Conservation (phyloP, 1,140 invertebrate species). For the Drosophila obscura region DNA sequence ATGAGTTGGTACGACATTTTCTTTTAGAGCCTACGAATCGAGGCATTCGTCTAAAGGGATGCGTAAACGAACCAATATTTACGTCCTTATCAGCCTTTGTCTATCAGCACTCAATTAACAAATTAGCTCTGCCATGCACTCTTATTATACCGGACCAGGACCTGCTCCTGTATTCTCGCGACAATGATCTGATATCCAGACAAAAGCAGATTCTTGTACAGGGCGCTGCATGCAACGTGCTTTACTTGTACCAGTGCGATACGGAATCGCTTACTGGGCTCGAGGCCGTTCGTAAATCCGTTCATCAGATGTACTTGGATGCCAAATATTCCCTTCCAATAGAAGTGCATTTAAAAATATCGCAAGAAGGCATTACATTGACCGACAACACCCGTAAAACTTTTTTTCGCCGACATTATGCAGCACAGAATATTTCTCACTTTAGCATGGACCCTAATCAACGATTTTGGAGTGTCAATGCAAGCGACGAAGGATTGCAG, state of each 20-base stretch:
- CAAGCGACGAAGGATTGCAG: conserved; percentile 39
- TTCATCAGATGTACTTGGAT: conserved; percentile 88
- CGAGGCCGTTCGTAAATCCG: conserved; percentile 93
- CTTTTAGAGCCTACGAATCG: conserved; percentile 97
- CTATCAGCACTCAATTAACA: conserved; percentile 98
- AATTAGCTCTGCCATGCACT: conserved; percentile 95
- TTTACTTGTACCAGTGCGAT: conserved; percentile 95
- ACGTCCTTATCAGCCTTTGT: conserved; percentile 97
- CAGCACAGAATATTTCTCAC: conserved; percentile 93
- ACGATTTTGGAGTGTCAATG: conserved; percentile 87
- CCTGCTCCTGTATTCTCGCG: conserved; percentile 28
- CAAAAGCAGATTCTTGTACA: conserved; percentile 84
- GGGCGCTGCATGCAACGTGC: conserved; percentile 95
- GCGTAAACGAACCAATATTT: conserved; percentile 98
- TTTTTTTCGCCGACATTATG: conserved; percentile 93
- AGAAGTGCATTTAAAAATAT: conserved; percentile 98
- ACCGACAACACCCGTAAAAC: conserved; percentile 95
- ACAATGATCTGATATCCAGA: conserved; percentile 39
- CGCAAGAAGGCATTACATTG: conserved; percentile 95
- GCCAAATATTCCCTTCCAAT: conserved; percentile 86
- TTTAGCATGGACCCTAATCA: conserved; percentile 96
- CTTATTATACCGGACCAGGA: conserved; percentile 91
- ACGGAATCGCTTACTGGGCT: conserved; percentile 97
- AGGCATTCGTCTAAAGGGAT: conserved; percentile 97
- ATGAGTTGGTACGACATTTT: conserved; percentile 97